Conservation (phyloP, 2,113 vertebrate genomes). For the Alethe castanea region DNA sequence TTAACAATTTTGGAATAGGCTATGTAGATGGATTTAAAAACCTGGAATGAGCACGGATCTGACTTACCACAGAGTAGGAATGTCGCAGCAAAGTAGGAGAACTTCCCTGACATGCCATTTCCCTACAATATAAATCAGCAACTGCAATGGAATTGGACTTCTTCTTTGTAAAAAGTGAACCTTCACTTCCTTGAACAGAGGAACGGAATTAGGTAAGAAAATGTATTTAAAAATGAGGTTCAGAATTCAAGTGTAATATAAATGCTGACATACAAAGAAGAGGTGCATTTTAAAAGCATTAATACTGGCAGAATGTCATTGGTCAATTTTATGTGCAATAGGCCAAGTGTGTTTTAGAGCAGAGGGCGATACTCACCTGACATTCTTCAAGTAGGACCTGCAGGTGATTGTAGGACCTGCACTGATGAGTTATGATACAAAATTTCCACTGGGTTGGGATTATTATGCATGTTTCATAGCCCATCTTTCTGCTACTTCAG, state of each 20-base stretch:
- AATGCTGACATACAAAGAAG: not conserved
- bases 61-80: constrained; percentile 80
- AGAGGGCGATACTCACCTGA: not conserved
- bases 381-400: not conserved
- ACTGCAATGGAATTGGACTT: constrained; percentile 75
- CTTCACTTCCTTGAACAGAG: constrained; percentile 73
- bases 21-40: not conserved
- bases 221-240: not conserved
- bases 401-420: not conserved
- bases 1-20: not conserved
- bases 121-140: constrained; percentile 73
- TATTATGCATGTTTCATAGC: not conserved
- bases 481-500: not conserved
- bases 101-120: constrained; percentile 27
- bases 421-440: not conserved
- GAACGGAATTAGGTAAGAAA: not conserved
- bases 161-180: constrained; percentile 61
- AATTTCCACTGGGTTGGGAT: not conserved
- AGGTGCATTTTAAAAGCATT: not conserved
- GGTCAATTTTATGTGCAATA: not conserved
- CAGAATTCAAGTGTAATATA: not conserved
- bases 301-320: not conserved
- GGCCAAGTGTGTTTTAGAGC: not conserved
- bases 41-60: not conserved
- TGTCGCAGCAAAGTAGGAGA: constrained; percentile 71